Evolutionary conservation across 1,140 invertebrate genomes (phyloP).

Genomic region (Drosophila bocqueti): DNA sequence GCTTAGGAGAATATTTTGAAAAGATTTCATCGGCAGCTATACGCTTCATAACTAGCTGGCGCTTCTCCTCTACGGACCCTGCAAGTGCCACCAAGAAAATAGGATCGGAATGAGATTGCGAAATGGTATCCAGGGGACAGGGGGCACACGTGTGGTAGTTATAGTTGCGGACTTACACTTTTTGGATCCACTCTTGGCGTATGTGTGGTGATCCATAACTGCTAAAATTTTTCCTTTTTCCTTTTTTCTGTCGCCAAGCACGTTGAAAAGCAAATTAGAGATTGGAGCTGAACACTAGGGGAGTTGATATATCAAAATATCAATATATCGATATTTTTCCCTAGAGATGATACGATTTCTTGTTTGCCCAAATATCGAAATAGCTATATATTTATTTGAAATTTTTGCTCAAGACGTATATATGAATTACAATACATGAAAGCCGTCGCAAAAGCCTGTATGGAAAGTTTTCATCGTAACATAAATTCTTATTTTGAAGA

Average conservation of each 20-base stretch:
- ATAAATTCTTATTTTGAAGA: too few species aligned
- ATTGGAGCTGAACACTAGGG: neutral
- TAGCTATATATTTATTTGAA: too few species aligned
- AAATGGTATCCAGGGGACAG: neutral
- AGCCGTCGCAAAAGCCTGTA: too few species aligned
- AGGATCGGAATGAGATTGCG: neutral
- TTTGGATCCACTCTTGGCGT: constrained; percentile 74
- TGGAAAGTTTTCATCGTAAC: too few species aligned
- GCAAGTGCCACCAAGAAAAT: constrained; percentile 6
- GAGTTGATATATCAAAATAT: too few species aligned
- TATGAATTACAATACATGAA: too few species aligned
- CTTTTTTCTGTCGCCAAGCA: neutral
- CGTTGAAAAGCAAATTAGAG: neutral
- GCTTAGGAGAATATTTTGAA: constrained; percentile 59
- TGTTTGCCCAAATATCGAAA: too few species aligned
- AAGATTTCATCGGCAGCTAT: constrained; percentile 68
- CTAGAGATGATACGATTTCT: too few species aligned
- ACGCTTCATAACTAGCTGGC: constrained; percentile 50
- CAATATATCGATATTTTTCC: too few species aligned
- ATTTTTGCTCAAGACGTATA: too few species aligned
- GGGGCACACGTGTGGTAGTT: neutral
- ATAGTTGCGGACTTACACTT: constrained; percentile 59
- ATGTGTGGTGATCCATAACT: constrained; percentile 76
- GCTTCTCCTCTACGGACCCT: constrained; percentile 68
- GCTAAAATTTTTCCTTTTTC: neutral